Conservation (phyloP, 2,113 vertebrate genomes). For the Corythornis madagascariensis region DNA sequence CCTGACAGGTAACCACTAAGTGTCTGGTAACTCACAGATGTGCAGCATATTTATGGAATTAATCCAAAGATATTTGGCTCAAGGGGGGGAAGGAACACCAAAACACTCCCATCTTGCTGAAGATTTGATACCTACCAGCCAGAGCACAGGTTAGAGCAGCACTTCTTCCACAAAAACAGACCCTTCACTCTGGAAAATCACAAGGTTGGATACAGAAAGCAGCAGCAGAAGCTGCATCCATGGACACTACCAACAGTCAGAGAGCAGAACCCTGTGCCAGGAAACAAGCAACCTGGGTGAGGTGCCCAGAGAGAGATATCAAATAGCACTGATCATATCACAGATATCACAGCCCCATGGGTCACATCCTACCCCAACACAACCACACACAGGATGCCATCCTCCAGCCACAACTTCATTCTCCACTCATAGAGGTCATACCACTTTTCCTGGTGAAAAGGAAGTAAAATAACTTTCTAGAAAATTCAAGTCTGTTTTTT, state of each 20-base stretch:
- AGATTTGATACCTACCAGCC: neutral
- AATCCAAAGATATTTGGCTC: neutral
- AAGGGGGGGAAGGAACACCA: neutral
- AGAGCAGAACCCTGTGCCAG: neutral
- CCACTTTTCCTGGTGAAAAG: neutral
- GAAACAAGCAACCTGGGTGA: neutral
- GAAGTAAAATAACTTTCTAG: neutral
- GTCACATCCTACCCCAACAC: neutral
- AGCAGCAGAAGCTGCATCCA: neutral
- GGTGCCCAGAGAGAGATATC: neutral
- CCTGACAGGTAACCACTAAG: neutral
- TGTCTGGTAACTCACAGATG: slow-evolving; percentile 24
- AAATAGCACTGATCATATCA: neutral
- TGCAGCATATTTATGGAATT: slow-evolving; percentile 31
- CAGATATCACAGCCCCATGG: neutral
- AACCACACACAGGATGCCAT: neutral
- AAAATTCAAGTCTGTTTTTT: neutral
- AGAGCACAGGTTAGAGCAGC: neutral
- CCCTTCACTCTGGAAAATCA: neutral
- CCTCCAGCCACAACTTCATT: neutral
- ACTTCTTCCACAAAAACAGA: slow-evolving; percentile 8
- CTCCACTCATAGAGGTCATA: neutral
- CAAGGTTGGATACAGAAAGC: neutral
- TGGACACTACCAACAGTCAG: neutral
- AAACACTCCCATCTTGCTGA: neutral